Evolutionary conservation across 30 jellyfish, hydroid and myxozoan species (phyloP), one percentile per base, ranked within the genome.

Genomic region (Turritopsis dohrnii): DNA sequence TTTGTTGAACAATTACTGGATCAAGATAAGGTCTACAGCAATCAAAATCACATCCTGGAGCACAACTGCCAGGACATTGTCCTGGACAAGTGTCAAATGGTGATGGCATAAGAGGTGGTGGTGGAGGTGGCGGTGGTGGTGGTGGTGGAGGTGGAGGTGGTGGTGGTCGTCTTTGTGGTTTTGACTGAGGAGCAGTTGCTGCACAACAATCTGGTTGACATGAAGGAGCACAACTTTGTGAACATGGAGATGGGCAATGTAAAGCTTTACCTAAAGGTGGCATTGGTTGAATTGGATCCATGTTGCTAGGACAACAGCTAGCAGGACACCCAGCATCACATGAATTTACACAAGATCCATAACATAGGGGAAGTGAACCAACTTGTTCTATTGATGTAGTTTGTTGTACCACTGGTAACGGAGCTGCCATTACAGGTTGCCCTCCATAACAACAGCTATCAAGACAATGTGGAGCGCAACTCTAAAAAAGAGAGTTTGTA

Each of bases 11-110:
- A 9, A 93, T 88, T 29, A 88, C 69, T 31, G 96, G 83, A 71
- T 93, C 98, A 22, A 93, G 86, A 88, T 85, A 93, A 13, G 98
- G 98, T 53, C 94, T 87, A 82, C 98, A 93, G 80, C 98, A 93
- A 84, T 93, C 96, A 54, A 93, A 93, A 28, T 93, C 98, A 74
- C 98, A 93, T 0, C 93, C 90, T 28, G 98, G 98, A 21, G 98
- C 96, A 87, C 98, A 93, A 18, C 89, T 88, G 19, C 84, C 90
- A 9, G 98, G 98, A 73, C 96, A 93, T 7, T 95, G 88, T 21
- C 98, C 96, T 25, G 98, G 98, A 74, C 98, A 93, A 19, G 85
- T 86, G 8, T 77, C 86, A 74, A 84, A 75, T 24, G 90, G 88
- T 13, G 88, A n/a, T 24, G 90, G 92, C 69, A 72, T 24, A 26